phyloP scores from a whole-genome alignment of 2,797 vertebrate species.

The Rhinoraja longicauda region DNA sequence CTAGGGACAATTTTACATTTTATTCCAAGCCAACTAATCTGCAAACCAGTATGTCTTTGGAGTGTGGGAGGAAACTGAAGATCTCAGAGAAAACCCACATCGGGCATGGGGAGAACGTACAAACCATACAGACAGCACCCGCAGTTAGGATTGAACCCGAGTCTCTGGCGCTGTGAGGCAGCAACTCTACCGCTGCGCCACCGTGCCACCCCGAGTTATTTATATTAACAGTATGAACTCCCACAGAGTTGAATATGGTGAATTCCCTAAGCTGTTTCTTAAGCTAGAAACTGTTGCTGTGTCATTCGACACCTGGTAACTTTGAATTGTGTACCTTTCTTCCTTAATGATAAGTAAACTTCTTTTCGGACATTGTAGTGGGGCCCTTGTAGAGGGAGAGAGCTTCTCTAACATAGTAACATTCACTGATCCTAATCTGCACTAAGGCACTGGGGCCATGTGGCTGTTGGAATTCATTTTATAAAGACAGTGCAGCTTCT shows the following conservation, averaged over 20 bases:
- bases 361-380: not conserved
- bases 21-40: too few relatives aligned
- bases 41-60: too few relatives aligned
- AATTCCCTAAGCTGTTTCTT: not conserved
- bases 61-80: too few relatives aligned
- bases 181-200: too few relatives aligned
- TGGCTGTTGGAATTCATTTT: slow-evolving; percentile 27
- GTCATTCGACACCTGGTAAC: not conserved
- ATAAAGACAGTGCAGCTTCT: slow-evolving; percentile 26
- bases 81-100: too few relatives aligned
- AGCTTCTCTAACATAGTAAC: not conserved
- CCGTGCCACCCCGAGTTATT: not conserved
- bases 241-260: not conserved
- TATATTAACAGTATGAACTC: not conserved
- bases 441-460: not conserved
- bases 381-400: not conserved
- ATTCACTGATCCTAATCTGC: not conserved
- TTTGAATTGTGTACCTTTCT: not conserved
- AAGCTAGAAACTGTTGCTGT: not conserved
- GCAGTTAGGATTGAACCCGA: too few relatives aligned
- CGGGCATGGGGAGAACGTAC: too few relatives aligned
- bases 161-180: too few relatives aligned
- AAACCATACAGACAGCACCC: too few relatives aligned
- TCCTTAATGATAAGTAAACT: not conserved
- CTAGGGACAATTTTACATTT: too few relatives aligned